Percentiles rank a stretch among this genome's conserved stretches.
Evolutionary conservation across 2,888 invertebrate genomes (phyloP).

Genomic region (Tethea ocularis): DNA sequence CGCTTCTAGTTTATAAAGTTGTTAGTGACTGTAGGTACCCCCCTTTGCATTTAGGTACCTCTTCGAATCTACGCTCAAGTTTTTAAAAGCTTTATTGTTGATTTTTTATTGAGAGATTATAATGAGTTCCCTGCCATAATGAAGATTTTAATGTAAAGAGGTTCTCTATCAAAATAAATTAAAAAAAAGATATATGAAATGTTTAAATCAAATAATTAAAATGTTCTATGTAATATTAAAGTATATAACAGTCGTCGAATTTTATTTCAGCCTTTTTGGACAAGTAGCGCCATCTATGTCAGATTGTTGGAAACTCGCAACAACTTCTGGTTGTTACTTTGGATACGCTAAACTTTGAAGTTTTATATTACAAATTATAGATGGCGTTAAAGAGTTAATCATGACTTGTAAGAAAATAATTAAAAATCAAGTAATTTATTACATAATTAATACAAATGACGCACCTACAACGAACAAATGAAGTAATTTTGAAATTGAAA

Average conservation of each 20-base stretch:
- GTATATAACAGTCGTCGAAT: slow-evolving; percentile 37
- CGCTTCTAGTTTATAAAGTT: slow-evolving; percentile 78
- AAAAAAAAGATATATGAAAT: slow-evolving; percentile 45
- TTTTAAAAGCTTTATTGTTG: slow-evolving; percentile 81
- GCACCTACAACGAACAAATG: no score
- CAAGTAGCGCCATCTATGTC: slow-evolving; percentile 15
- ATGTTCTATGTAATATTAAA: slow-evolving; percentile 75
- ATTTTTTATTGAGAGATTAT: slow-evolving; percentile 75
- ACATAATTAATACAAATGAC: no score
- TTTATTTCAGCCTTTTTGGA: slow-evolving; percentile 18
- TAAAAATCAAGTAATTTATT: no score
- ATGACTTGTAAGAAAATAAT: background rate
- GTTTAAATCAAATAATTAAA: slow-evolving; percentile 67
- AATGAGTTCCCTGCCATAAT: slow-evolving; percentile 71
- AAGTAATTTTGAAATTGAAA: no score
- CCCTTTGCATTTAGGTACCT: slow-evolving; percentile 73
- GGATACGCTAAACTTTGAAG: background rate
- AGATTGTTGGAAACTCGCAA: background rate
- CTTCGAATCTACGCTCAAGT: slow-evolving; percentile 79
- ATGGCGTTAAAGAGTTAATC: slow-evolving; percentile 12
- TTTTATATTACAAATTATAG: background rate
- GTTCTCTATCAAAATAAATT: slow-evolving; percentile 62
- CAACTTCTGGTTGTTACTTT: background rate
- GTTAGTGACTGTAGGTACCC: slow-evolving; percentile 76
- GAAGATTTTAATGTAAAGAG: slow-evolving; percentile 60